These are phyloP conservation scores for Eulemur coronatus DNA, from an alignment of 2,797 vertebrate genomes.

Conservation along the genomic window DNA sequence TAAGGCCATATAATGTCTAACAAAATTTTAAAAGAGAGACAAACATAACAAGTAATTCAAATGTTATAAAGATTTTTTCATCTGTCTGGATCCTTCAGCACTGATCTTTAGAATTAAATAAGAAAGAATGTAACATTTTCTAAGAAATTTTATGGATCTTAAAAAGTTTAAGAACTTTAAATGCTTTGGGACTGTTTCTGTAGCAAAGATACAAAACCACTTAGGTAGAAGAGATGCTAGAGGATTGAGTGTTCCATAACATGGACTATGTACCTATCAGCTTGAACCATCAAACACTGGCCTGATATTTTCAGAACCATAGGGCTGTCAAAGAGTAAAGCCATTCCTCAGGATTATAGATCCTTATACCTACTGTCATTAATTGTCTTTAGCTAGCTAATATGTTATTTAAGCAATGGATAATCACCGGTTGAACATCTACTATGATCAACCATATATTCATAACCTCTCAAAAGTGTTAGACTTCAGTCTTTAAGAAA, in stretches of 20 bases:
- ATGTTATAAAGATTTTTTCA: not conserved
- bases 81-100: not conserved
- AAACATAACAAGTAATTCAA: not conserved
- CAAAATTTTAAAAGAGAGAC: conserved; percentile 7
- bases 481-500: not conserved
- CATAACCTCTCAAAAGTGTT: not conserved
- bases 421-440: not conserved
- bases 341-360: not conserved
- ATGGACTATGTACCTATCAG: not conserved
- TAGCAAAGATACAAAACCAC: not conserved
- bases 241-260: not conserved
- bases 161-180: not conserved
- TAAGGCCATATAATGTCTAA: not conserved
- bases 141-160: not conserved
- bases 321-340: not conserved
- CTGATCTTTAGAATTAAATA: not conserved
- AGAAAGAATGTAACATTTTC: not conserved
- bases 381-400: not conserved
- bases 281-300: not conserved
- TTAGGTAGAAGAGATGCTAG: not conserved
- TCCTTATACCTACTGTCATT: not conserved
- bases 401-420: not conserved
- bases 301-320: not conserved
- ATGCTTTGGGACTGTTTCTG: not conserved
- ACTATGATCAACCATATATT: not conserved